Evolutionary conservation across 2,797 vertebrate genomes (phyloP).

Genomic region (Glyptemys insculpta): DNA sequence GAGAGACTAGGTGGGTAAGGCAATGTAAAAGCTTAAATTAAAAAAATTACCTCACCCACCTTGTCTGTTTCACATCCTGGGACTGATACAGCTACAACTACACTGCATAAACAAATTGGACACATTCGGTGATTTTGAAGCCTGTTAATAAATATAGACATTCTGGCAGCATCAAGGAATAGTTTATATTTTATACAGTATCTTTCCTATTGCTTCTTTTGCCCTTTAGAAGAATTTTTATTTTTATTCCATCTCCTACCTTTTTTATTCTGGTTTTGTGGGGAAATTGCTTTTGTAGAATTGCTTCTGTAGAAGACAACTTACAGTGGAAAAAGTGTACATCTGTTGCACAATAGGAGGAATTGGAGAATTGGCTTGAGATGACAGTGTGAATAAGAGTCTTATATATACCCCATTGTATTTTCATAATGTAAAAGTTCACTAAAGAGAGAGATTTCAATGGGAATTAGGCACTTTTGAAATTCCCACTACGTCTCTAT

Average conservation of each 20-base stretch:
- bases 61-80: background rate
- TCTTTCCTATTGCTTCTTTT: background rate
- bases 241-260: background rate
- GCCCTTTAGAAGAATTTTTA: background rate
- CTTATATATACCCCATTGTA: background rate
- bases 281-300: background rate
- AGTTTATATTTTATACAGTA: background rate
- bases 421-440: background rate
- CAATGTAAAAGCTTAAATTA: background rate
- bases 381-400: background rate
- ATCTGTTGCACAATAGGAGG: background rate
- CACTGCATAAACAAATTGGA: background rate
- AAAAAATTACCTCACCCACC: background rate
- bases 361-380: background rate
- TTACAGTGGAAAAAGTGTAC: background rate
- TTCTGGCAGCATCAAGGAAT: background rate
- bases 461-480: background rate
- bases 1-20: background rate
- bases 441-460: background rate
- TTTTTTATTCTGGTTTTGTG: background rate
- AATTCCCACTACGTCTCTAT: background rate
- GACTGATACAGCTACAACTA: background rate
- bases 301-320: background rate
- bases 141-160: background rate
- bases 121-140: background rate